Conservation (phyloP, 2,113 vertebrate species). For the Papio anubis region DNA sequence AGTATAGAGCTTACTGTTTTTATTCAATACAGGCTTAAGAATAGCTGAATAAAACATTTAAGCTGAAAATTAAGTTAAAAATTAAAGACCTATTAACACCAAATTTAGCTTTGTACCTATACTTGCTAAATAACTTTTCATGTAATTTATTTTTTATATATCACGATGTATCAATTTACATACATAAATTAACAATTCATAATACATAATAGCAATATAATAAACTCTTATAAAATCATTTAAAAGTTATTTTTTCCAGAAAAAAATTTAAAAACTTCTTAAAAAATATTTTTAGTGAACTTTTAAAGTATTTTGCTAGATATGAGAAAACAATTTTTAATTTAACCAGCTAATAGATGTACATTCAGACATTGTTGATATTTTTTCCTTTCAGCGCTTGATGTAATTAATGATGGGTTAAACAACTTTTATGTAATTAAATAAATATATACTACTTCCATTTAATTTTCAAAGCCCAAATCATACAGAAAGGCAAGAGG, state of each 20-base stretch:
- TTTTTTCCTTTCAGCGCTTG: not conserved
- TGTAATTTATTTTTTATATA: not conserved
- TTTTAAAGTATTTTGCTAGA: not conserved
- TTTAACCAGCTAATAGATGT: not conserved
- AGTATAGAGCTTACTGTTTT: not conserved
- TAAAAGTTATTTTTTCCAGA: not conserved
- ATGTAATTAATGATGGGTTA: not conserved
- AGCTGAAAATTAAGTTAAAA: slow-evolving; percentile 27
- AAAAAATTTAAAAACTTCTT: not conserved
- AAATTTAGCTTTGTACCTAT: not conserved
- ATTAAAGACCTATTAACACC: not conserved
- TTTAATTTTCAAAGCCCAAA: slow-evolving; percentile 9
- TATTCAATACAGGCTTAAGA: not conserved
- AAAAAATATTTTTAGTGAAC: not conserved
- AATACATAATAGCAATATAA: not conserved
- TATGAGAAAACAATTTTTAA: not conserved
- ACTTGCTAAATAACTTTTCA: slow-evolving; percentile 18
- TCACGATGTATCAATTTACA: not conserved
- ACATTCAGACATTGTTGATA: not conserved
- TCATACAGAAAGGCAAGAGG: not conserved
- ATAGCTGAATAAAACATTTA: slow-evolving; percentile 32
- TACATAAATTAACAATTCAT: slow-evolving; percentile 5
- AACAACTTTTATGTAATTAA: not conserved
- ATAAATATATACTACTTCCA: not conserved
- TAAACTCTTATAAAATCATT: not conserved